A percentile compares a stretch with the other conserved stretches of the same genome.
These are phyloP conservation scores for Acanthornis magna DNA, from an alignment of 2,797 vertebrate genomes.

Conservation along the genomic window DNA sequence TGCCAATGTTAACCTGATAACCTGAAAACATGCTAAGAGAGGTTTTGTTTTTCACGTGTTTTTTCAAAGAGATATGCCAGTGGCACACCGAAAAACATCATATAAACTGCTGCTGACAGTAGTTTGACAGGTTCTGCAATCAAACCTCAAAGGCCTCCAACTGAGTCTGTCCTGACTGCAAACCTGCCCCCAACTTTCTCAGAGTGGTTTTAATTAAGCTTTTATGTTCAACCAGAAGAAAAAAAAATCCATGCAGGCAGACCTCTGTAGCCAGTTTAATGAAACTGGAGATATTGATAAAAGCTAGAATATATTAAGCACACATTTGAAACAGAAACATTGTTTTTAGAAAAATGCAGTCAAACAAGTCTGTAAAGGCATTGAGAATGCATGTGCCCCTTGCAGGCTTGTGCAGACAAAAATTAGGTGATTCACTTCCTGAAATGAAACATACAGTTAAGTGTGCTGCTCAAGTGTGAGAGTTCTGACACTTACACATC, in stretches of 20 bases:
- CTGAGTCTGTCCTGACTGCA: background rate
- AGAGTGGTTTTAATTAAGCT: conserved; percentile 37
- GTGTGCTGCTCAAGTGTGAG: background rate
- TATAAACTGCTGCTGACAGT: background rate
- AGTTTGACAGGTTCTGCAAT: background rate
- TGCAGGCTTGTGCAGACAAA: background rate
- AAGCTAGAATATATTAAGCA: background rate
- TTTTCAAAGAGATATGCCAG: background rate
- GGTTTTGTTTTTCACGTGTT: accelerated
- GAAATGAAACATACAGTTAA: background rate
- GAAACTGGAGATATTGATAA: background rate
- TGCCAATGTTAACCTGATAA: background rate
- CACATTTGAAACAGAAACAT: background rate
- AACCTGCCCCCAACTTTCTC: background rate
- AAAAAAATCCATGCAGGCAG: background rate
- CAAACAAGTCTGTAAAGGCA: background rate
- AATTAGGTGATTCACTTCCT: background rate
- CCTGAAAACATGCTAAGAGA: background rate
- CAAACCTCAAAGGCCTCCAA: conserved; percentile 14
- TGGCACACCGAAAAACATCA: background rate
- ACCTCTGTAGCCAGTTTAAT: background rate
- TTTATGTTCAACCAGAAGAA: background rate
- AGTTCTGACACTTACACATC: background rate
- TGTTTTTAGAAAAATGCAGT: background rate
- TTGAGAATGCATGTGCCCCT: background rate